Evolutionary conservation across 2,888 invertebrate genomes (phyloP), one percentile per base, ranked within the genome.

Genomic region (Cylloceria caligata): DNA sequence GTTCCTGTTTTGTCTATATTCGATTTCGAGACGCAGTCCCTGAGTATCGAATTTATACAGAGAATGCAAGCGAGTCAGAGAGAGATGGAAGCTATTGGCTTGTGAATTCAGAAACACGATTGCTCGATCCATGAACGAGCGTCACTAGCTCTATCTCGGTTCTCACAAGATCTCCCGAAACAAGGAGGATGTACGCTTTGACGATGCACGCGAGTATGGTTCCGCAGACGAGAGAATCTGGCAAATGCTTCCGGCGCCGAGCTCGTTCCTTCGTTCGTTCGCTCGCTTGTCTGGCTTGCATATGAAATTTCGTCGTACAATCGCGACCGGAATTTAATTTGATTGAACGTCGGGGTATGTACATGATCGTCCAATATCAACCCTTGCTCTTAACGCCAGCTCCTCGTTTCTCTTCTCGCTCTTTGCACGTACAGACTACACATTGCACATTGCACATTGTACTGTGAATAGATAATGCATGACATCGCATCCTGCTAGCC

Each of bases 251-350:
- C 45, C 42, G 34, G 52, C 71, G 30, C n/a, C 45, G 34, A 21
- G 49, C 34, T 62, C 21, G 34, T 64, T 65, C 72, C 24, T 64
- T 27, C 55, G 64, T 64, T 27, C 55, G 64, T 36, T 52, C 45
- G 9, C 39, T 55, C 19, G 13, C 47, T 81, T 47, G 57, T 34
- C 57, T 13, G 64, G 62, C 19, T 71, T 78, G 77, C 77, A 78
- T 81, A 73, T 81, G 64, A 71, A 78, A 75, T 82, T 71, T 67
- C 36, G 57, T 68, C 49, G 55, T 68, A 67, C 72, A 72, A 72
- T 81, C 60, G 74, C 36, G 55, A 65, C 24, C 69, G 45, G 30
- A 68, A 81, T 81, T 81, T 73, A 72, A 81, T 72, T 68, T 30
- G 27, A 80, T 74, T 64, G 30, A 64, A 77, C 45, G 45, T 16